phyloP scores from a whole-genome alignment of 2,888 invertebrate species.

The Syrphus vitripennis region DNA sequence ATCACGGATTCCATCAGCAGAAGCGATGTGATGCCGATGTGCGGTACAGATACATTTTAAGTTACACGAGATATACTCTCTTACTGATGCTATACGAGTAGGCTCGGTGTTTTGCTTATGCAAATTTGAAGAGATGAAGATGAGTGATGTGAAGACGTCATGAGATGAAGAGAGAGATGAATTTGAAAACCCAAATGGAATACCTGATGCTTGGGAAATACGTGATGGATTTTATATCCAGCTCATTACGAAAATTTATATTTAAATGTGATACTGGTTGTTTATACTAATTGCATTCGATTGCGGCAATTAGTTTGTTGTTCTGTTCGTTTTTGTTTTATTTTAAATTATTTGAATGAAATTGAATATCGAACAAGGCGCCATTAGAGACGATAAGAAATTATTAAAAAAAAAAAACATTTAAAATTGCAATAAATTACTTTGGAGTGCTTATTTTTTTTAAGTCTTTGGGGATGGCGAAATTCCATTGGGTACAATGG shows the following conservation, averaged over 20 bases:
- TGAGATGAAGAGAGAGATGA: not conserved
- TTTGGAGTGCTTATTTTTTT: too few relatives aligned
- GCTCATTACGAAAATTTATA: slow-evolving; percentile 32
- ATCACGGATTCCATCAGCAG: too few relatives aligned
- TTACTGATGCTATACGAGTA: not conserved
- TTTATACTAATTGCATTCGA: slow-evolving; percentile 59
- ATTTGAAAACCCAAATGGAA: not conserved
- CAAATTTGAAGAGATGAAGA: slow-evolving; percentile 44
- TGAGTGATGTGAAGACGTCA: slow-evolving; percentile 43
- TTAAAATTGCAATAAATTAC: not conserved
- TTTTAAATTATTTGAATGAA: not conserved
- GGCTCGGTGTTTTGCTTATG: slow-evolving; percentile 41
- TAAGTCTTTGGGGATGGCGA: not conserved
- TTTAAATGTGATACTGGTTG: slow-evolving; percentile 4
- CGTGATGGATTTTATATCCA: not conserved
- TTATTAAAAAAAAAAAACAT: too few relatives aligned
- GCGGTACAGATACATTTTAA: not conserved
- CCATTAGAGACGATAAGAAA: not conserved
- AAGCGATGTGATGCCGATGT: not conserved
- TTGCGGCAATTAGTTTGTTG: slow-evolving; percentile 33
- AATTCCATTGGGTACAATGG: too few relatives aligned
- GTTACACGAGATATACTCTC: not conserved
- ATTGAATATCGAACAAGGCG: not conserved
- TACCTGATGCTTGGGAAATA: slow-evolving; percentile 30
- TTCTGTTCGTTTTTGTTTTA: not conserved